Evolutionary conservation across 2,797 vertebrate species (phyloP).

Genomic region (Pangasius sanitwongsei): DNA sequence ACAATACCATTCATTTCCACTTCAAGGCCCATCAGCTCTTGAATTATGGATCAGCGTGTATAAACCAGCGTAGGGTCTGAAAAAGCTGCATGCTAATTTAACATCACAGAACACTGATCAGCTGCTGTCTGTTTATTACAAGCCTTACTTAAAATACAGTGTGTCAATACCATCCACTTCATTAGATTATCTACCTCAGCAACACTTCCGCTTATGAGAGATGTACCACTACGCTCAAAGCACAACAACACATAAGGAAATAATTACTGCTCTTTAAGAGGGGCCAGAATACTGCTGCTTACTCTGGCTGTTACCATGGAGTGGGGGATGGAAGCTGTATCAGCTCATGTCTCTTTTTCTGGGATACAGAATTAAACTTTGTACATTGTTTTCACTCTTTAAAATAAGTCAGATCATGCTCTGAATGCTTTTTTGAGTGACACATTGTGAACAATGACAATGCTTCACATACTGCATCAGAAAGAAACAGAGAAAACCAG

Average conservation of each 20-base stretch:
- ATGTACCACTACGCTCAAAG: conserved; percentile 20
- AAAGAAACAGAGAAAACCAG: not conserved
- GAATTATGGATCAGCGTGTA: conserved; percentile 69
- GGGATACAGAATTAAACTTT: conserved; percentile 36
- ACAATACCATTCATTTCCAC: conserved; percentile 75
- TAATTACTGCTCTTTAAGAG: conserved; percentile 53
- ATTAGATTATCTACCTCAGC: conserved; percentile 42
- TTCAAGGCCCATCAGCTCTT: conserved; percentile 71
- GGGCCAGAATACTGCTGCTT: conserved; percentile 38
- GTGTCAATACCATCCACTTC: conserved; percentile 43
- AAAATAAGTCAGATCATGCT: not conserved
- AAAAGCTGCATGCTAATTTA: conserved; percentile 55
- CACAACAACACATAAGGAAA: conserved; percentile 42
- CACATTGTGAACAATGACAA: not conserved
- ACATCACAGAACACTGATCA: conserved; percentile 35
- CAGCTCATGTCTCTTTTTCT: conserved; percentile 16
- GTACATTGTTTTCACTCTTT: conserved; percentile 31
- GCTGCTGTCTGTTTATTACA: conserved; percentile 27
- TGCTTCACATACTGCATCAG: not conserved
- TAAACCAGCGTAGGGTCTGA: conserved; percentile 35
- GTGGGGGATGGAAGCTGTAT: conserved; percentile 43
- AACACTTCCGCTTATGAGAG: conserved; percentile 35
- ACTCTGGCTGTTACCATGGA: conserved; percentile 58
- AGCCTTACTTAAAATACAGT: conserved; percentile 45
- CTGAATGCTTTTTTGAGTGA: not conserved